Evolutionary conservation across 1,140 invertebrate species (phyloP).

Genomic region (Odontomachus brunneus): DNA sequence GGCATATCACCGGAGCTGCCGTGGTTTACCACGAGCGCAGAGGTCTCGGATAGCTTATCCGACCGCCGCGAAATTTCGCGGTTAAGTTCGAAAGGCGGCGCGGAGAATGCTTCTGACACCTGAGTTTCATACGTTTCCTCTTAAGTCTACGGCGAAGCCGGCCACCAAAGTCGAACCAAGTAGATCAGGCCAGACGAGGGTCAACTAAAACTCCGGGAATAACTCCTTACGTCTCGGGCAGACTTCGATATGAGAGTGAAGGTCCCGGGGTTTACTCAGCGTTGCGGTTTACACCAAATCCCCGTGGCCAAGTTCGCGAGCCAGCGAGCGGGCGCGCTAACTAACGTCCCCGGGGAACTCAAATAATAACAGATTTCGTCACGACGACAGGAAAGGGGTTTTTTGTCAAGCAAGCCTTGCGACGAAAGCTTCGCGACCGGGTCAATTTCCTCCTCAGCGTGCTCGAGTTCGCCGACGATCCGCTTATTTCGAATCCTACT

Average conservation of each 20-base stretch:
- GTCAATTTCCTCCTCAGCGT: not conserved
- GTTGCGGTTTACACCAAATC: conserved; percentile 39
- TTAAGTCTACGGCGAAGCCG: not conserved
- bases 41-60: conserved; percentile 49
- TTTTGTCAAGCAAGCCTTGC: not conserved
- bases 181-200: conserved; percentile 60
- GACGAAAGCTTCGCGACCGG: too few species aligned
- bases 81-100: conserved; percentile 49
- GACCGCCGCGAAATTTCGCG: conserved; percentile 36
- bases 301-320: conserved; percentile 23
- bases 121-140: conserved; percentile 48
- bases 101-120: conserved; percentile 65
- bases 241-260: conserved; percentile 24
- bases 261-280: conserved; percentile 12
- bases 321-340: not conserved
- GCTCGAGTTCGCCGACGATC: conserved; percentile 16
- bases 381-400: conserved; percentile 16
- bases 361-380: conserved; percentile 55
- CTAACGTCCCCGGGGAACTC: conserved; percentile 42
- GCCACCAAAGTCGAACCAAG: conserved; percentile 45
- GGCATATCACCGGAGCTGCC: conserved; percentile 5
- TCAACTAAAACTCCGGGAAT: conserved; percentile 56
- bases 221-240: conserved; percentile 62
- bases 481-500: not conserved
- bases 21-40: conserved; percentile 46